These are phyloP conservation scores for Rhincodon typus DNA, from an alignment of 2,797 vertebrate genomes.

Conservation along the genomic window DNA sequence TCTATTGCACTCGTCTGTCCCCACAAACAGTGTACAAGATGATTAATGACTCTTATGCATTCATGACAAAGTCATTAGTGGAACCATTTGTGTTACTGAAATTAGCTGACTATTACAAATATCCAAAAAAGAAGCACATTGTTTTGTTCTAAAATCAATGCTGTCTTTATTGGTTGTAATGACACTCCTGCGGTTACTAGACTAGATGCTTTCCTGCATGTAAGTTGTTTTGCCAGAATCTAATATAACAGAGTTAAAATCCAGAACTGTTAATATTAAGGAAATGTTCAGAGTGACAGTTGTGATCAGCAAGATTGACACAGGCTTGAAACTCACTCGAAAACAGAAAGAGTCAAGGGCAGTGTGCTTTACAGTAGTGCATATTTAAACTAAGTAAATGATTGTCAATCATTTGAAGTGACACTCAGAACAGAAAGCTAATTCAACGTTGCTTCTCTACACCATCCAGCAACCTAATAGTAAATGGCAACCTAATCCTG, in stretches of 20 bases:
- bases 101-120: conserved; percentile 42
- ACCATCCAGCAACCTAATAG: too few relatives aligned
- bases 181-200: neutral
- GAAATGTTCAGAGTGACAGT: neutral
- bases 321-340: neutral
- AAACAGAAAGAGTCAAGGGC: neutral
- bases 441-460: too few relatives aligned
- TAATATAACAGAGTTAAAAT: neutral
- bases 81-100: conserved; percentile 63
- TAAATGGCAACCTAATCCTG: neutral
- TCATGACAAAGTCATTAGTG: conserved; percentile 51
- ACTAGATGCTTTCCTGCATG: neutral
- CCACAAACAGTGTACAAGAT: neutral
- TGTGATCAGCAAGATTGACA: neutral
- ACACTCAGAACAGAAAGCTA: neutral
- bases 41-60: neutral
- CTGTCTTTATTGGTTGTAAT: neutral
- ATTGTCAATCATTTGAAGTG: neutral
- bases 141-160: neutral
- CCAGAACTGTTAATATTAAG: neutral
- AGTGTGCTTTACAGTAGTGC: neutral
- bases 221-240: neutral
- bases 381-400: neutral
- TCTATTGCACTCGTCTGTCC: too few relatives aligned
- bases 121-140: conserved; percentile 37